Percentiles rank a stretch among this genome's conserved stretches.
phyloP scores from a whole-genome alignment of 2,888 invertebrate genomes.

The Tipula helvola region DNA sequence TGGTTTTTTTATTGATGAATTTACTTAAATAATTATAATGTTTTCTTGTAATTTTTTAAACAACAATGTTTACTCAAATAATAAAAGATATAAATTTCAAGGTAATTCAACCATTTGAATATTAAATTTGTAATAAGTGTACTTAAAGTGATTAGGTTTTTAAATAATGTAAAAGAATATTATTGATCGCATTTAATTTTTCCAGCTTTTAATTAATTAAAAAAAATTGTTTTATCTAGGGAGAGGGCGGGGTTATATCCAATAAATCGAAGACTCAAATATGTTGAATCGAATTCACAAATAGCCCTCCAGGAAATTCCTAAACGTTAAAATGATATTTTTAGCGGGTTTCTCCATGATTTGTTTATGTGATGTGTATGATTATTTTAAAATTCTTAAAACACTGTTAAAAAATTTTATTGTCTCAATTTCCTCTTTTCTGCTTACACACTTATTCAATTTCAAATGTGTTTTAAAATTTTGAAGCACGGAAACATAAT shows the following conservation, averaged over 20 bases:
- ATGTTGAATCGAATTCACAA: no score
- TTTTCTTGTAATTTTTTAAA: not conserved
- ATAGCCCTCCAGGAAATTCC: not conserved
- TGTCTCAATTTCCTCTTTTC: no score
- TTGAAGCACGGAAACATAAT: no score
- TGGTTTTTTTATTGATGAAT: no score
- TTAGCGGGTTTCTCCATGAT: not conserved
- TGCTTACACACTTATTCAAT: no score
- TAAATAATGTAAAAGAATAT: not conserved
- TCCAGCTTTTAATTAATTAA: no score
- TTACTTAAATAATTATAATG: not conserved
- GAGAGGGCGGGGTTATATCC: no score
- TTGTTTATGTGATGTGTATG: not conserved
- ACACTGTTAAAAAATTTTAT: no score
- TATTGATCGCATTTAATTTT: not conserved
- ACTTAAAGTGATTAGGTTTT: not conserved
- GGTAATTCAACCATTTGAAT: not conserved
- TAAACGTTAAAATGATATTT: not conserved
- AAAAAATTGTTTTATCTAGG: not conserved
- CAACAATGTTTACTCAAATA: not conserved
- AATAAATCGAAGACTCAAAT: no score
- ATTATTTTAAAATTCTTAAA: no score
- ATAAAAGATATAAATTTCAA: not conserved
- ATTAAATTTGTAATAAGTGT: not conserved
- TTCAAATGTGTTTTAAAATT: no score